Evolutionary conservation across 2,113 vertebrate genomes (phyloP).

Genomic region (Tetraodon nigroviridis): DNA sequence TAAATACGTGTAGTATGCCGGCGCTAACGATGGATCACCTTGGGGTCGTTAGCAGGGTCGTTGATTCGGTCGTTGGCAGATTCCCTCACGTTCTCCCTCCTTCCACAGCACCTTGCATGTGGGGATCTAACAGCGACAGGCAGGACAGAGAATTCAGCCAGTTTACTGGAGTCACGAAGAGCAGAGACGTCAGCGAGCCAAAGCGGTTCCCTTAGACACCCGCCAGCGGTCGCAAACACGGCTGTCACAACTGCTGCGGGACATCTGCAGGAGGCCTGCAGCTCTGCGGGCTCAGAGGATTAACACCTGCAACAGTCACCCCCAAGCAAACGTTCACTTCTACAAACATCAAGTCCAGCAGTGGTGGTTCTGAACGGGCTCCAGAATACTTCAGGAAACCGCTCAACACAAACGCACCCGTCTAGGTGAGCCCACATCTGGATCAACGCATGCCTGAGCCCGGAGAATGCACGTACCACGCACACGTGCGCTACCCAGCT

Average conservation of each 20-base stretch:
- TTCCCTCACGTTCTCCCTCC: conserved; percentile 94
- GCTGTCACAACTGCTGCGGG: too few relatives aligned
- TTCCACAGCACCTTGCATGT: conserved; percentile 98
- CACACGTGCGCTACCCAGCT: conserved; percentile 14
- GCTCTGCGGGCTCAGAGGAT: too few relatives aligned
- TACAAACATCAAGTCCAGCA: neutral
- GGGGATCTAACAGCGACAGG: conserved; percentile 84
- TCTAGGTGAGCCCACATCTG: conserved; percentile 44
- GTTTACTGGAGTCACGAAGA: neutral
- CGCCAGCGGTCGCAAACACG: too few relatives aligned
- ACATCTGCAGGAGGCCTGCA: too few relatives aligned
- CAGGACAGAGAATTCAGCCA: neutral
- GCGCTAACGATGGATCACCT: conserved; percentile 70
- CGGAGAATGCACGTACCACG: conserved; percentile 20
- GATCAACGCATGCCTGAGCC: conserved; percentile 18
- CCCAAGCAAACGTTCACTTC: too few relatives aligned
- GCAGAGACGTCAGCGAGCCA: too few relatives aligned
- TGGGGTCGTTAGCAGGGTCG: conserved; percentile 98
- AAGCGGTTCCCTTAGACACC: too few relatives aligned
- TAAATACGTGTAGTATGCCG: too few relatives aligned
- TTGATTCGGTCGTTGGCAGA: conserved; percentile 98
- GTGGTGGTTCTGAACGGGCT: neutral
- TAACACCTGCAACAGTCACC: too few relatives aligned
- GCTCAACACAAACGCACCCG: conserved; percentile 21
- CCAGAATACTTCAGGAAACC: conserved; percentile 23